phyloP scores from a whole-genome alignment of 30 jellyfish, hydroid and myxozoan genomes.

The Aurelia aurita region DNA sequence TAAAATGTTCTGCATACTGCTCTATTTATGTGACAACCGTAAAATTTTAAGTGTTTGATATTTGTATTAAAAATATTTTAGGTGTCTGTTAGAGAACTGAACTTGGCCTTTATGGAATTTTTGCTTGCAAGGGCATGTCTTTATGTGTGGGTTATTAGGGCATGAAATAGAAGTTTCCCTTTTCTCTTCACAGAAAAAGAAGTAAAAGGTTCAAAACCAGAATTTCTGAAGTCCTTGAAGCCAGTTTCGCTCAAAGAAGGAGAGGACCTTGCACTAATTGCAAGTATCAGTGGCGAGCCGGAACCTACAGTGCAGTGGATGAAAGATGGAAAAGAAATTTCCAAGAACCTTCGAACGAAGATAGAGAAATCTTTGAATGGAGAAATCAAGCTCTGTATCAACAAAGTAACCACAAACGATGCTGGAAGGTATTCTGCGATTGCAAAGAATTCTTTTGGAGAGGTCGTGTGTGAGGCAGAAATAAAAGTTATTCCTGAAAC shows the following conservation, averaged over 20 bases:
- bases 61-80: too few relatives aligned
- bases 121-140: too few relatives aligned
- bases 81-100: too few relatives aligned
- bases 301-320: constrained; percentile 77
- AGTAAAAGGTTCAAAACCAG: constrained; percentile 48
- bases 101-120: too few relatives aligned
- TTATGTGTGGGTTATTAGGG: too few relatives aligned
- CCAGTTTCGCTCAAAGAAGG: constrained; percentile 24
- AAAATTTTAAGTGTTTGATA: too few relatives aligned
- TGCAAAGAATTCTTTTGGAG: constrained; percentile 83
- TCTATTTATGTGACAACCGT: too few relatives aligned
- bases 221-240: constrained; percentile 18
- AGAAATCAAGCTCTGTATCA: constrained; percentile 46
- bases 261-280: constrained; percentile 40
- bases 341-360: constrained; percentile 61
- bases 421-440: constrained; percentile 72
- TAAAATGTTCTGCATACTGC: too few relatives aligned
- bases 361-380: constrained; percentile 48
- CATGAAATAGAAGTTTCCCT: neutral
- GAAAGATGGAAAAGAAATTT: constrained; percentile 60
- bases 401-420: constrained; percentile 71
- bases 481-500: constrained; percentile 10
- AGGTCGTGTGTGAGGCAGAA: constrained; percentile 52
- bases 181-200: constrained; percentile 28
- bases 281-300: constrained; percentile 73